Conservation (phyloP, 2,888 invertebrate genomes). For the Polia nebulosa region DNA sequence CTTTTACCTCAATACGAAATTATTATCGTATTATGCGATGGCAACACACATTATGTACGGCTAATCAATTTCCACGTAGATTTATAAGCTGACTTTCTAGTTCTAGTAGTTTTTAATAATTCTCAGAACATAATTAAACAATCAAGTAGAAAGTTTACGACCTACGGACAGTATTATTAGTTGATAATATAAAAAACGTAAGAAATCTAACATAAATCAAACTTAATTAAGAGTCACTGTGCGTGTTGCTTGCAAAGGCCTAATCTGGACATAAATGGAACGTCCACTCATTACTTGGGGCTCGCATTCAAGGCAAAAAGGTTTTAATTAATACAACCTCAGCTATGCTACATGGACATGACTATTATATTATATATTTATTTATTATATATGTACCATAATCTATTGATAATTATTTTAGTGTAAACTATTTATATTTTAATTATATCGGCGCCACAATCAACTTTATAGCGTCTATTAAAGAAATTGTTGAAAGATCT, state of each 20-base stretch:
- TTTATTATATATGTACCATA: conserved; percentile 39
- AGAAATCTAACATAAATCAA: conserved; percentile 61
- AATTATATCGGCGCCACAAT: conserved; percentile 55
- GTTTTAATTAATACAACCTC: conserved; percentile 60
- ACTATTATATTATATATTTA: conserved; percentile 59
- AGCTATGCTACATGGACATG: conserved; percentile 54
- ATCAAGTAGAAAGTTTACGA: conserved; percentile 61
- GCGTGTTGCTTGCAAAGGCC: conserved; percentile 67
- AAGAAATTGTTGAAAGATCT: conserved; percentile 47
- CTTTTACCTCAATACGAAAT: conserved; percentile 50
- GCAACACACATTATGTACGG: conserved; percentile 47
- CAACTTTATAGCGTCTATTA: conserved; percentile 47
- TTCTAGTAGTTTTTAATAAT: conserved; percentile 45
- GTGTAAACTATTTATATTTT: conserved; percentile 54
- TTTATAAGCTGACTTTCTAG: conserved; percentile 56
- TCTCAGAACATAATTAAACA: conserved; percentile 52
- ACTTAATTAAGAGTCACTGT: conserved; percentile 58
- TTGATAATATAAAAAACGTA: conserved; percentile 51
- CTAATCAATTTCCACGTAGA: conserved; percentile 54
- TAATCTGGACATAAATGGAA: conserved; percentile 70
- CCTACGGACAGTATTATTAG: conserved; percentile 51
- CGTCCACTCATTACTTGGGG: conserved; percentile 66
- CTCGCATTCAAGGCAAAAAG: conserved; percentile 64
- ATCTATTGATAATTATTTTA: conserved; percentile 50
- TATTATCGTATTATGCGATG: conserved; percentile 48